Percentiles rank a stretch among this genome's conserved stretches.
Conservation (phyloP, 1,140 invertebrate species). For the Drosophila santomea region DNA sequence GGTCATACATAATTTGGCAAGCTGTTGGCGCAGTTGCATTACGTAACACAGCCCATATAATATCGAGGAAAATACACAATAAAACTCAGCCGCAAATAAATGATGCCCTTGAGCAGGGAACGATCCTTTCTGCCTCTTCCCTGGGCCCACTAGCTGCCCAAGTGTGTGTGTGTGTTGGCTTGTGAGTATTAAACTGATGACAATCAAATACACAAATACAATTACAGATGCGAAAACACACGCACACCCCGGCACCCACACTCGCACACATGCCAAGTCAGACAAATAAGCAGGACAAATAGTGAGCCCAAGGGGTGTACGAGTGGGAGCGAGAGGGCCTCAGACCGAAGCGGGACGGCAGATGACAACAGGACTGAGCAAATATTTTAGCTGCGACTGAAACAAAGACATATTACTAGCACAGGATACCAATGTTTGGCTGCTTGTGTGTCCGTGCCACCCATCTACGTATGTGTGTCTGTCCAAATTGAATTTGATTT, state of each 20-base stretch:
- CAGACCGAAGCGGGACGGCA: constrained; percentile 13
- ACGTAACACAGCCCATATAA: constrained; percentile 51
- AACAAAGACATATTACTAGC: constrained; percentile 82
- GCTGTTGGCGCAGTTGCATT: constrained; percentile 63
- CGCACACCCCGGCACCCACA: constrained; percentile 20
- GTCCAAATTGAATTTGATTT: constrained; percentile 84
- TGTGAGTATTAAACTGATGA: constrained; percentile 75
- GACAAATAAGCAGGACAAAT: constrained; percentile 75
- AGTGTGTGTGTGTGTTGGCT: constrained; percentile 10
- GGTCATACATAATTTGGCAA: constrained; percentile 62
- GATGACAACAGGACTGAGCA: constrained; percentile 76
- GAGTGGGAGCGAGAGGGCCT: constrained; percentile 3
- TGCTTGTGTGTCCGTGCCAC: constrained; percentile 26
- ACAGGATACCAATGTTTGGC: constrained; percentile 49
- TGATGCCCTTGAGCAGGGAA: constrained; percentile 74
- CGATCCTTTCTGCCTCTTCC: constrained; percentile 31
- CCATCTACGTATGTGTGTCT: constrained; percentile 51
- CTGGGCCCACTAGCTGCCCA: constrained; percentile 22
- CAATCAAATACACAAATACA: constrained; percentile 84
- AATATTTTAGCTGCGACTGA: constrained; percentile 78
- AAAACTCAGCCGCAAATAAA: constrained; percentile 79
- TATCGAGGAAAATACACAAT: constrained; percentile 81
- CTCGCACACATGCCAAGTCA: constrained; percentile 57
- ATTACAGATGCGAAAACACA: constrained; percentile 75
- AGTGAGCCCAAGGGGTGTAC: constrained; percentile 31